Evolutionary conservation across 30 jellyfish, hydroid and myxozoan species (phyloP).

Genomic region (Rhopilema esculentum): DNA sequence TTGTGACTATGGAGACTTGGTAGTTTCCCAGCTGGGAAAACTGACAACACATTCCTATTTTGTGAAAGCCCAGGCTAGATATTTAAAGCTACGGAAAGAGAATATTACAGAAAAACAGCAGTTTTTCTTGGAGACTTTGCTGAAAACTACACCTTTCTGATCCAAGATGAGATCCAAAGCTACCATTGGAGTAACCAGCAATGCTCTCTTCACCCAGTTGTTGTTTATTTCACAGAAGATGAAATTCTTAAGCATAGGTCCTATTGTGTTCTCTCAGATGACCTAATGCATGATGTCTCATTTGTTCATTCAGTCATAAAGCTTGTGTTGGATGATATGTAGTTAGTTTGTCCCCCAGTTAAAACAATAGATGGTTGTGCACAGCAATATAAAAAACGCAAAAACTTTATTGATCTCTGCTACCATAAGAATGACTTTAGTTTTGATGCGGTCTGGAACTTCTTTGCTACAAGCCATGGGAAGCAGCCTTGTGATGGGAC

Average conservation of each 20-base stretch:
- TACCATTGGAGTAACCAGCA: conserved; percentile 58
- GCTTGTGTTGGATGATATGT: neutral
- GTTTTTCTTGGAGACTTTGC: conserved; percentile 63
- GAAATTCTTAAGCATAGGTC: conserved; percentile 8
- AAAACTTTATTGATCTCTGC: conserved; percentile 63
- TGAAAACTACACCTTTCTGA: conserved; percentile 62
- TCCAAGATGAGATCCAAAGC: no score
- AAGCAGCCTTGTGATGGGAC: conserved; percentile 81
- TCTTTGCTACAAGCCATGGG: conserved; percentile 82
- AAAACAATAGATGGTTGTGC: conserved; percentile 36
- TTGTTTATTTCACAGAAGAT: conserved; percentile 23
- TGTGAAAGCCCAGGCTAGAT: conserved; percentile 53
- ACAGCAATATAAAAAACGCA: conserved; percentile 77
- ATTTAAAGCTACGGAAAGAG: conserved; percentile 39
- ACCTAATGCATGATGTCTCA: conserved; percentile 40
- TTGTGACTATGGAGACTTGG: no score
- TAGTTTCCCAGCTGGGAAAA: conserved; percentile 42
- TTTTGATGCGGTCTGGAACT: conserved; percentile 63
- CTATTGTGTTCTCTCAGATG: conserved; percentile 71
- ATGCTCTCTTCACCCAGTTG: conserved; percentile 60
- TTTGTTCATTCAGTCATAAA: conserved; percentile 39
- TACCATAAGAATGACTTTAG: conserved; percentile 57
- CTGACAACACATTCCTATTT: conserved; percentile 70
- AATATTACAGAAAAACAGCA: conserved; percentile 9
- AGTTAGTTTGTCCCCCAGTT: conserved; percentile 5